phyloP scores from a whole-genome alignment of 2,113 vertebrate species.

The Engraulis encrasicolus region DNA sequence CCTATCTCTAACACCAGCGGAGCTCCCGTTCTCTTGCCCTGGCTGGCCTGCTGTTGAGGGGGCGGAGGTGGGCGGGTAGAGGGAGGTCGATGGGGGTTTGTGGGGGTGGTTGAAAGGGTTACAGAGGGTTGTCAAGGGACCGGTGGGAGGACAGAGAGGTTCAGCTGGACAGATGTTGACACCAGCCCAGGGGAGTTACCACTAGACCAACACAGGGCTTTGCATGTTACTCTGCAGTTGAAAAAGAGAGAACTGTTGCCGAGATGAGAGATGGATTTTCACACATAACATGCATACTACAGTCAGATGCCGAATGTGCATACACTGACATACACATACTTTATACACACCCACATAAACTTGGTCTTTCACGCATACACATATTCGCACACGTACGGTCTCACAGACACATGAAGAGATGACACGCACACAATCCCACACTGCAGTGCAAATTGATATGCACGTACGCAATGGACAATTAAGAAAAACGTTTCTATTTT shows the following conservation, averaged over 20 bases:
- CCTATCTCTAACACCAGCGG: too few species aligned
- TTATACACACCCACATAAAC: neutral
- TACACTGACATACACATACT: neutral
- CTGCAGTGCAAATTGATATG: too few species aligned
- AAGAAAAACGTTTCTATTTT: too few species aligned
- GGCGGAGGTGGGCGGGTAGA: neutral
- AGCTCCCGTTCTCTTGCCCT: too few species aligned
- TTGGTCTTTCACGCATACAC: neutral
- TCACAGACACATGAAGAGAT: neutral
- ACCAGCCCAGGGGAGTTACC: neutral
- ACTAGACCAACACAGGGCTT: neutral
- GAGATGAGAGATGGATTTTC: neutral
- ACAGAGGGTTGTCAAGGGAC: neutral
- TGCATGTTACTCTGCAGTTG: neutral
- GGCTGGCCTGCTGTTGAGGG: too few species aligned
- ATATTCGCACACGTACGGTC: neutral
- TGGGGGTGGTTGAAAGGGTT: neutral
- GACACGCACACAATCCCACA: constrained; percentile 12
- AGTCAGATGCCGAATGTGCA: too few species aligned
- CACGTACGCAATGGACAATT: too few species aligned
- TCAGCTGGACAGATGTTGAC: neutral
- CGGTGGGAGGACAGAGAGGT: neutral
- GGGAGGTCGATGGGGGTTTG: neutral
- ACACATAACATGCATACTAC: too few species aligned
- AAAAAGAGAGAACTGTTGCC: neutral